Evolutionary conservation across 2,888 invertebrate species (phyloP).

Genomic region (Elysia crispata): DNA sequence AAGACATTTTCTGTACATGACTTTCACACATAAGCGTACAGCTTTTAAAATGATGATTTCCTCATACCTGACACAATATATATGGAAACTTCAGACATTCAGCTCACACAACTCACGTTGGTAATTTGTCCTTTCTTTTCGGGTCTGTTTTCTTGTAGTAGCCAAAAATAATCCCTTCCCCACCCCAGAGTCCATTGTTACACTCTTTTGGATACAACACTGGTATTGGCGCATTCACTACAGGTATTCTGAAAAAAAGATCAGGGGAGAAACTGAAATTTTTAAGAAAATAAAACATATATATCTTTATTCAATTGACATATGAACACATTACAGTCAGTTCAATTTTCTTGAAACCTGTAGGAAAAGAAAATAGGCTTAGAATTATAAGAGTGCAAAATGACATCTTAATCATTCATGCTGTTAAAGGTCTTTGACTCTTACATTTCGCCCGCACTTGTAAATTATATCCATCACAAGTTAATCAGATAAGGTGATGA

Average conservation of each 20-base stretch:
- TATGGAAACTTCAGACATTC: background rate
- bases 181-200: slow-evolving; percentile 95
- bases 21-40: no score
- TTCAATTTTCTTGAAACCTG: no score
- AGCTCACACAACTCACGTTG: slow-evolving; percentile 38
- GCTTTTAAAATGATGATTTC: background rate
- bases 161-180: slow-evolving; percentile 94
- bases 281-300: background rate
- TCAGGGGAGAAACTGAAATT: background rate
- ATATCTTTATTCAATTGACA: background rate
- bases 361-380: no score
- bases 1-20: no score
- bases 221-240: slow-evolving; percentile 81
- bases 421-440: background rate
- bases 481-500: no score
- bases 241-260: slow-evolving; percentile 57
- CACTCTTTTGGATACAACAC: slow-evolving; percentile 88
- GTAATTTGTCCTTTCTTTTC: slow-evolving; percentile 27
- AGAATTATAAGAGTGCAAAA: no score
- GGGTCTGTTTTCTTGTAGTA: slow-evolving; percentile 81
- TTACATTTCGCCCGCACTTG: no score
- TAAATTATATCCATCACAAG: no score
- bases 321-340: no score
- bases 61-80: background rate
- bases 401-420: background rate